Base-by-base conservation (phyloP, 1,140 invertebrate genomes). In the Mya arenaria region DNA sequence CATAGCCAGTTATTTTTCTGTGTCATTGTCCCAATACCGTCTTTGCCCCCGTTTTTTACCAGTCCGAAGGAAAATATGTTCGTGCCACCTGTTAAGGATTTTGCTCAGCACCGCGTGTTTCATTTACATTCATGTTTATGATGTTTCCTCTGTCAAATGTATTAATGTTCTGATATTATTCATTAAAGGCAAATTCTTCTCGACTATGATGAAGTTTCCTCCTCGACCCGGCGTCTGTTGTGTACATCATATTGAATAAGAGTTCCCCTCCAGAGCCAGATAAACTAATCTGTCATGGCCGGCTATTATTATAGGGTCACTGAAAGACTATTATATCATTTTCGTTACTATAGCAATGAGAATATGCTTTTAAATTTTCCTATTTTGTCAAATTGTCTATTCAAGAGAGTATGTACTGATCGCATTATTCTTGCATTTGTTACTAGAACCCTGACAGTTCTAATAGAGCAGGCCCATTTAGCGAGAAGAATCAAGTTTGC, bases 331-430 rank as follows among this genome's bases (percentile, higher is more conserved):
- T 80, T 80, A 80, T 80, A 80, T 80, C 77, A 80, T 80, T 69
- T 69, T 69, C 55, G 77, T 80, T 69, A 37, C 77, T 80, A 80
- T 80, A 62, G 77, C 66, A 68, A 80, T 80, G 55, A 19, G 44
- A 80, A 71, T 71, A 80, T 69, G 62, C 77, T 80, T 80, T 80
- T 68, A 80, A 80, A 80, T 69, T 80, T 80, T 68, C 66, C 77
- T 60, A 80, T 80, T 80, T 80, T 71, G 77, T 71, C 77, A 80
- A 80, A 80, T 80, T 71, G 77, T 80, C 77, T 80, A 69, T 80
- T 80, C 36, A 60, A 36, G 56, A 55, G 77, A 17, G 52, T 80
- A 80, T 80, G 77, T 80, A 80, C 77, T 41, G 39, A 68, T n/a
- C 19, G 55, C 28, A 80, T 80, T 62, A 71, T 39, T 56, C n/a